These are phyloP conservation scores for Chloroclystis v-ata DNA, from an alignment of 2,888 invertebrate species.

Conservation along the genomic window DNA sequence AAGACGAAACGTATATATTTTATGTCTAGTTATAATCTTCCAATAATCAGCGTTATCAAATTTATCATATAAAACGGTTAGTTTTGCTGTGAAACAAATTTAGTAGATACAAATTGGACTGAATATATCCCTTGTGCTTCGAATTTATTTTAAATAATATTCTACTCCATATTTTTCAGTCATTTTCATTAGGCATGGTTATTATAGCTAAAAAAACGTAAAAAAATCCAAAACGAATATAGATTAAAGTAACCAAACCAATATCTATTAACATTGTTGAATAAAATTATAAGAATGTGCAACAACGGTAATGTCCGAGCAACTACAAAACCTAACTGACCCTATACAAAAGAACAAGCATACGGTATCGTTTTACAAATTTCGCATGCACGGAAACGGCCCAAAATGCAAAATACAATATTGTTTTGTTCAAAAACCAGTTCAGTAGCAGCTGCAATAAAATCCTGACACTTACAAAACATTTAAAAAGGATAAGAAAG, in stretches of 20 bases:
- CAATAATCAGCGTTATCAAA: too few species aligned
- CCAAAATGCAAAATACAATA: slow-evolving; percentile 21
- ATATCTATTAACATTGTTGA: too few species aligned
- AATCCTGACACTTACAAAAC: slow-evolving; percentile 47
- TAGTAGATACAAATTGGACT: too few species aligned
- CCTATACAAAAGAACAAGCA: slow-evolving; percentile 4
- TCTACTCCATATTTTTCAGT: too few species aligned
- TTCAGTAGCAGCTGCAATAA: slow-evolving; percentile 59
- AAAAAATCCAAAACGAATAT: too few species aligned
- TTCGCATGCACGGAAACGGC: slow-evolving; percentile 17
- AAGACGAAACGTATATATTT: slow-evolving; percentile 5
- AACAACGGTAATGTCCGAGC: not conserved
- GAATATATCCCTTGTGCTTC: too few species aligned
- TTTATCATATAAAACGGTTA: too few species aligned
- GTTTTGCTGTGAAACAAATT: too few species aligned
- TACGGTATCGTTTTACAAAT: slow-evolving; percentile 18
- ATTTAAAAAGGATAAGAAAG: slow-evolving; percentile 64
- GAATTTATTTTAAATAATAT: too few species aligned
- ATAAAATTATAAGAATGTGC: not conserved
- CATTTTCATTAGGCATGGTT: too few species aligned
- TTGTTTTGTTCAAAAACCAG: slow-evolving; percentile 47
- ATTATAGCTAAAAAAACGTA: too few species aligned
- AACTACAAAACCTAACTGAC: not conserved
- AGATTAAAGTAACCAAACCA: too few species aligned
- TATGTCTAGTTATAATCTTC: slow-evolving; percentile 7